These are phyloP conservation scores for Drosophila arawakana DNA, from an alignment of 1,140 invertebrate genomes.

Conservation along the genomic window DNA sequence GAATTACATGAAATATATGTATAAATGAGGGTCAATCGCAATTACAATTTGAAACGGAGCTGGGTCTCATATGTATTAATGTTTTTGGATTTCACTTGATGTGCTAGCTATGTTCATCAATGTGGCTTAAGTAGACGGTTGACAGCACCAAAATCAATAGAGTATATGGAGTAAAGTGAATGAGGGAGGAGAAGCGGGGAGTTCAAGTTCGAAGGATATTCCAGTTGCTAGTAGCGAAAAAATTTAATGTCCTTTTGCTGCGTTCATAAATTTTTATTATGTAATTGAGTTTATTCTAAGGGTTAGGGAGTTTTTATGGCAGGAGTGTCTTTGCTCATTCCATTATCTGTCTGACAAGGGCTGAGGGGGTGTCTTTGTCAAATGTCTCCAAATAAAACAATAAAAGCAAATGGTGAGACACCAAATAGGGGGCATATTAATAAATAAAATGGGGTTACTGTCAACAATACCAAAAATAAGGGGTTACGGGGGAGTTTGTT, in stretches of 20 bases:
- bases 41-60: background rate
- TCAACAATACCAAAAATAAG: constrained; percentile 1
- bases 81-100: constrained; percentile 71
- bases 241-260: constrained; percentile 64
- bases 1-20: constrained; percentile 63
- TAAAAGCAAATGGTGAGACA: constrained; percentile 73
- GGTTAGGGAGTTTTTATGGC: constrained; percentile 9
- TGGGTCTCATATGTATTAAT: constrained; percentile 65
- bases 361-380: constrained; percentile 38
- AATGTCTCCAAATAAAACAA: constrained; percentile 71
- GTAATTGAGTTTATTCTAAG: constrained; percentile 68
- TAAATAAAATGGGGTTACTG: constrained; percentile 57
- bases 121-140: constrained; percentile 43
- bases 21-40: constrained; percentile 66
- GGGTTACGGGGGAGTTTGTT: background rate
- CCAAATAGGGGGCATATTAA: constrained; percentile 48
- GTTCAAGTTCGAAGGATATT: constrained; percentile 19
- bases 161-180: background rate
- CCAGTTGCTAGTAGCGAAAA: constrained; percentile 25
- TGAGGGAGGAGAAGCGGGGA: background rate
- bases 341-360: background rate
- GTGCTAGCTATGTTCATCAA: constrained; percentile 62
- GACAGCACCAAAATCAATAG: constrained; percentile 49
- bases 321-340: background rate
- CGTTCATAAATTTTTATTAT: constrained; percentile 79